phyloP scores from a whole-genome alignment of 2,888 invertebrate genomes.

The Eugnorisma glareosa region DNA sequence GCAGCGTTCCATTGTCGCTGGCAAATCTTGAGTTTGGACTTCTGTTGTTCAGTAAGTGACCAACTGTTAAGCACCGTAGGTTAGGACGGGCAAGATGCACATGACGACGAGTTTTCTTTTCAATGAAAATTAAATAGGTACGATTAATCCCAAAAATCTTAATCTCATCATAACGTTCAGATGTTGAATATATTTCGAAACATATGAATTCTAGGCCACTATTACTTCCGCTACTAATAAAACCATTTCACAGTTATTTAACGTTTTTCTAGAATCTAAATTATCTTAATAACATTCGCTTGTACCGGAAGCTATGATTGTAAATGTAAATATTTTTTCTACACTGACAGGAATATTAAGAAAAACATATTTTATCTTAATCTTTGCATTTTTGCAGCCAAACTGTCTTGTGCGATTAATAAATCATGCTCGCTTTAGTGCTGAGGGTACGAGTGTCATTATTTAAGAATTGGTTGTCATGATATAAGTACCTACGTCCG shows the following conservation, averaged over 20 bases:
- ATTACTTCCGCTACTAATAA: conserved; percentile 28
- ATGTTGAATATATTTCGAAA: not conserved
- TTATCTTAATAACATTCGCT: conserved; percentile 9
- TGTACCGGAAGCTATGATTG: conserved; percentile 46
- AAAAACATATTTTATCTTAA: conserved; percentile 8
- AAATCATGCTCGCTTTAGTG: not conserved
- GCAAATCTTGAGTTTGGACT: too few species aligned
- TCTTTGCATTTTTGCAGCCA: not conserved
- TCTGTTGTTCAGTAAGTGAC: too few species aligned
- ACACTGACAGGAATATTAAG: conserved; percentile 25
- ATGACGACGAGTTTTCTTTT: too few species aligned
- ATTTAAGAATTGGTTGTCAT: not conserved
- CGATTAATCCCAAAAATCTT: too few species aligned
- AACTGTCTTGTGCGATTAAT: not conserved
- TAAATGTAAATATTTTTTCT: conserved; percentile 38
- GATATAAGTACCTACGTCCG: not conserved
- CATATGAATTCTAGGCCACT: not conserved
- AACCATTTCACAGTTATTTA: conserved; percentile 16
- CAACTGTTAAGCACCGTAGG: too few species aligned
- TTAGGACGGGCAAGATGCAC: too few species aligned
- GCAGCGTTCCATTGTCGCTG: too few species aligned
- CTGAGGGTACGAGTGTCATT: not conserved
- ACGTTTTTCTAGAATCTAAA: not conserved
- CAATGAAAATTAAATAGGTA: too few species aligned
- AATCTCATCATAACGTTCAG: not conserved